Percentiles rank a stretch among this genome's conserved stretches.
These are phyloP conservation scores for Cairina moschata DNA, from an alignment of 2,113 vertebrate genomes.

Conservation along the genomic window DNA sequence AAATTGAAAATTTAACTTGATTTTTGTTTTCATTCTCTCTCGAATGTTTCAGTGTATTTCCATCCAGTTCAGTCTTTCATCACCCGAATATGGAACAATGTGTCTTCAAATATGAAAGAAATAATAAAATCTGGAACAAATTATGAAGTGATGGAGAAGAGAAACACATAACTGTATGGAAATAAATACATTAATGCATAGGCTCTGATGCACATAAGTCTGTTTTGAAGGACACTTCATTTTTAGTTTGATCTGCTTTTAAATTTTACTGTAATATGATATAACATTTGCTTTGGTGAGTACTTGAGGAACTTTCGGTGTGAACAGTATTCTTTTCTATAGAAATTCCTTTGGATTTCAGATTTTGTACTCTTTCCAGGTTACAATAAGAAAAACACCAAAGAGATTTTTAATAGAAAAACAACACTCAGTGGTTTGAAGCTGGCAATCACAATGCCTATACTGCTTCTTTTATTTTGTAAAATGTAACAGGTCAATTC, in stretches of 20 bases:
- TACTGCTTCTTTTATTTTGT: constrained; percentile 32
- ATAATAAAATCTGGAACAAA: constrained; percentile 73
- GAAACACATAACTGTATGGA: constrained; percentile 57
- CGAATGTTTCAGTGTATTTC: constrained; percentile 27
- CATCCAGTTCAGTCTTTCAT: constrained; percentile 48
- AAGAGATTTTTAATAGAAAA: constrained; percentile 66
- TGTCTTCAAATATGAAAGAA: constrained; percentile 54
- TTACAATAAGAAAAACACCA: constrained; percentile 71
- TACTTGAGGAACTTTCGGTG: constrained; percentile 51
- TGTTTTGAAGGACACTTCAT: constrained; percentile 60
- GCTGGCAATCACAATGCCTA: constrained; percentile 43
- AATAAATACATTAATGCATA: constrained; percentile 61
- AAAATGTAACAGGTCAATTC: constrained; percentile 13
- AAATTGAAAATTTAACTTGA: not conserved
- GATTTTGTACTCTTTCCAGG: constrained; percentile 70
- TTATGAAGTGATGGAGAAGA: constrained; percentile 63
- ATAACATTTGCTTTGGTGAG: constrained; percentile 49
- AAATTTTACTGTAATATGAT: constrained; percentile 55
- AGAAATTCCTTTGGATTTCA: constrained; percentile 65
- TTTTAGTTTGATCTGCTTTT: constrained; percentile 68
- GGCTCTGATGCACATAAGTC: constrained; percentile 22
- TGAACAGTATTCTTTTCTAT: constrained; percentile 63
- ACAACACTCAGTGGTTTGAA: constrained; percentile 52
- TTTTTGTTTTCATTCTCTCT: constrained; percentile 48
- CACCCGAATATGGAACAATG: constrained; percentile 45